phyloP scores from a whole-genome alignment of 2,113 vertebrate genomes.

The Alligator sinensis region DNA sequence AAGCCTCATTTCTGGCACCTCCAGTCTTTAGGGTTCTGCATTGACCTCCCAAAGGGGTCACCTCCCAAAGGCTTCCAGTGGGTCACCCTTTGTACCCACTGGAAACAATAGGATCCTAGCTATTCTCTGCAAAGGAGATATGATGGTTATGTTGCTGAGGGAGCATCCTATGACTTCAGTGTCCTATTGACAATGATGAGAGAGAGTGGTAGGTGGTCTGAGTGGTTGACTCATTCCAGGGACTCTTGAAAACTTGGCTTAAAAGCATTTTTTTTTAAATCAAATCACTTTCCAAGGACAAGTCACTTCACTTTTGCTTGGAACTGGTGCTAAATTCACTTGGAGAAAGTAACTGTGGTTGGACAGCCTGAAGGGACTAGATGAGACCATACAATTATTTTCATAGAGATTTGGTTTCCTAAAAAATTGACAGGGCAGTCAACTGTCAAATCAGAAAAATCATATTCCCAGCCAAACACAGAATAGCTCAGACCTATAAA shows the following conservation, averaged over 20 bases:
- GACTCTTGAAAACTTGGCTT: background rate
- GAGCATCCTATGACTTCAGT: background rate
- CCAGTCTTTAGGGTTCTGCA: background rate
- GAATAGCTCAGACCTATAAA: background rate
- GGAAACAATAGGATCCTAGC: background rate
- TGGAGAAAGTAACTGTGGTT: constrained; percentile 30
- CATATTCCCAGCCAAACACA: background rate
- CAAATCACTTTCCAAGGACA: constrained; percentile 20
- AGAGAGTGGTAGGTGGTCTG: background rate
- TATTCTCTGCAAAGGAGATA: background rate
- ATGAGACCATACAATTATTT: constrained; percentile 50
- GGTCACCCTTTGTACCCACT: background rate
- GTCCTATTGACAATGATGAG: background rate
- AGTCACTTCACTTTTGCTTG: constrained; percentile 33
- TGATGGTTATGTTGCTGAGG: background rate
- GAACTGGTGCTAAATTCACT: constrained; percentile 47
- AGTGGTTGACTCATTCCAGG: too few species aligned
- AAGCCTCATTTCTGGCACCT: background rate
- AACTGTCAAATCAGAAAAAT: constrained; percentile 26
- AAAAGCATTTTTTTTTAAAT: constrained; percentile 16
- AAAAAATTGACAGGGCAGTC: constrained; percentile 1
- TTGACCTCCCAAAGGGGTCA: too few species aligned
- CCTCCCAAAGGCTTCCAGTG: background rate
- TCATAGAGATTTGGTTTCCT: constrained; percentile 53
- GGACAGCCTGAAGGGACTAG: background rate